Evolutionary conservation across 2,113 vertebrate genomes (phyloP).

Genomic region (Barbus barbus): DNA sequence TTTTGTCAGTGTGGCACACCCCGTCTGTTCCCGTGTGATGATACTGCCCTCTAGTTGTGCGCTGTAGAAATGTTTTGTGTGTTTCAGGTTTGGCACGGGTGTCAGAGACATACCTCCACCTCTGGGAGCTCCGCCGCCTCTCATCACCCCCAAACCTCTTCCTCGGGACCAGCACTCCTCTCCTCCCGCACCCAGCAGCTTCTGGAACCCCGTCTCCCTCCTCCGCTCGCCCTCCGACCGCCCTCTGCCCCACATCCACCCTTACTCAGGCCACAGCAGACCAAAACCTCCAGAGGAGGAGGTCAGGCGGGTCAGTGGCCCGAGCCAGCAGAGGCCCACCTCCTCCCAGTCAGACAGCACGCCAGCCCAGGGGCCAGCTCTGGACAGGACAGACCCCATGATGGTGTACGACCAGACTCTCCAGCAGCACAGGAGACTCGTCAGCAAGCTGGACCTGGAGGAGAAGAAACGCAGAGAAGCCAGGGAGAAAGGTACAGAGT

Average conservation of each 20-base stretch:
- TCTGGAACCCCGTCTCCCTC: conserved; percentile 92
- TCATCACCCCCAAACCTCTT: conserved; percentile 91
- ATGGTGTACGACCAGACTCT: conserved; percentile 91
- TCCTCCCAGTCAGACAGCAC: conserved; percentile 77
- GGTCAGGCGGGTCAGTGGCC: conserved; percentile 69
- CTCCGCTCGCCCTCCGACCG: conserved; percentile 82
- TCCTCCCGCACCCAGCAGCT: conserved; percentile 82
- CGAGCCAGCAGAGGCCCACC: conserved; percentile 82
- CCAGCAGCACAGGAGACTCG: conserved; percentile 88
- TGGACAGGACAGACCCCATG: conserved; percentile 71
- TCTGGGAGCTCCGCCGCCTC: conserved; percentile 90
- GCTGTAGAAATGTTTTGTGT: neutral
- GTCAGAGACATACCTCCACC: conserved; percentile 83
- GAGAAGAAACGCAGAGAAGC: conserved; percentile 90
- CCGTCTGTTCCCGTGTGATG: neutral
- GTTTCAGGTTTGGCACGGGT: conserved; percentile 66
- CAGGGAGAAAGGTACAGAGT: conserved; percentile 85
- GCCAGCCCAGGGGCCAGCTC: conserved; percentile 58
- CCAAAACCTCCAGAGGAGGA: conserved; percentile 82
- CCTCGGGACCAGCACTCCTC: conserved; percentile 78
- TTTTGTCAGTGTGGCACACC: too few relatives aligned
- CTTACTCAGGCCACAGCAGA: conserved; percentile 74
- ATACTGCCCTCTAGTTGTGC: conserved; percentile 39
- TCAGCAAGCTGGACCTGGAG: conserved; percentile 97
- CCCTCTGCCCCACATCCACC: conserved; percentile 74